Base-by-base conservation (phyloP, 2,113 vertebrate species). In the Macrotus californicus region DNA sequence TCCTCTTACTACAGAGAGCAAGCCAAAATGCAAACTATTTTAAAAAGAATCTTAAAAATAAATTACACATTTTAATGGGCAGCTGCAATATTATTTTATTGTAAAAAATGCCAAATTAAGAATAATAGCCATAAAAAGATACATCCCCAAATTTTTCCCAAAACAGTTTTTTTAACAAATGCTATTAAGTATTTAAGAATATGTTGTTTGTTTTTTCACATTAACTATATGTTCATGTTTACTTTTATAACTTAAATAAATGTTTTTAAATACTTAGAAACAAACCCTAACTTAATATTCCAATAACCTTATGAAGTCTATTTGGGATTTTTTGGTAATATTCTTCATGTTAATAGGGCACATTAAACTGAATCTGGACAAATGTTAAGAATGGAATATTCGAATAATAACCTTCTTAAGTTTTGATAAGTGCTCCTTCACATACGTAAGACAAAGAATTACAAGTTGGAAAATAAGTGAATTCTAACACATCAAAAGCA, bases 401-500 rank as follows among this genome's bases (percentile, higher is more conserved):
- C 93, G 89, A 94, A 89, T 95, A 96, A 96, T 52, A 96, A 70
- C 79, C 86, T 90, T 93, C 84, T 84, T 81, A 52, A 87, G 80
- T 95, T 96, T 94, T 95, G 89, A 94, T 97, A 95, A 97, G 82
- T 92, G 66, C 41, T 81, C 83, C 81, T 92, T 96, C 96, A 97
- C 81, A 73, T 77, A 95, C 3, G 0, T 94, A 96, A 97, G 87
- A 96, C 94, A 94, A 96, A 95, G 93, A 84, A 94, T 81, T 89
- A 97, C 24, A 91, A 94, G 93, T 85, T 97, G 91, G 93, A 96
- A 96, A 96, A 97, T 96, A 97, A 98, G 97, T 96, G 83, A 96
- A 94, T 97, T 93, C 94, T 96, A 96, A 97, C 97, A 98, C 94
- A 97, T 97, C 96, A 97, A 97, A 97, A 97, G 96, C 96, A 87